Percentiles rank a stretch among this genome's conserved stretches.
Evolutionary conservation across 2,113 vertebrate genomes (phyloP).

Genomic region (Zosterops hypoxanthus): DNA sequence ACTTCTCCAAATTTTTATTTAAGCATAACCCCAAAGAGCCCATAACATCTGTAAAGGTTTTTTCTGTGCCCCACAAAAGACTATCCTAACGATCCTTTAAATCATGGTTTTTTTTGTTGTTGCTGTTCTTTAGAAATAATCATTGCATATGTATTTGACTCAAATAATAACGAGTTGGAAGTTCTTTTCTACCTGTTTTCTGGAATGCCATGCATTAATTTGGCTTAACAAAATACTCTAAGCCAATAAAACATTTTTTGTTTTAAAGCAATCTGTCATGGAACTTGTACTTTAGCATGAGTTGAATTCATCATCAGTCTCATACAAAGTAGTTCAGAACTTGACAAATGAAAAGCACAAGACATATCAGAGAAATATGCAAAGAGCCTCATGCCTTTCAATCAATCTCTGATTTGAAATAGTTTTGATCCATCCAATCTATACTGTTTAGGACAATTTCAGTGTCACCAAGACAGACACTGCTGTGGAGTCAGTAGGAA

Average conservation of each 20-base stretch:
- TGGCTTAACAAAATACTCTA: background rate
- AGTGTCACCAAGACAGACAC: background rate
- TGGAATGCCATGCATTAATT: background rate
- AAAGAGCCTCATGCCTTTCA: background rate
- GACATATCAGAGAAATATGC: background rate
- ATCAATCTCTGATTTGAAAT: background rate
- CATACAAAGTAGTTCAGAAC: background rate
- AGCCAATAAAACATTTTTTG: background rate
- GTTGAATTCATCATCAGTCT: background rate
- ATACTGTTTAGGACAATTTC: background rate
- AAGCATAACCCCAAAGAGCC: constrained; percentile 21
- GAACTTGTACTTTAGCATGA: background rate
- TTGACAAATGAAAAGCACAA: constrained; percentile 1
- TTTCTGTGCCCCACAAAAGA: constrained; percentile 28
- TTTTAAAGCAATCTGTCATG: background rate
- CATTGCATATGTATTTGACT: background rate
- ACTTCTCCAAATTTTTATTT: constrained; percentile 65
- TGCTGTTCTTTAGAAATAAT: background rate
- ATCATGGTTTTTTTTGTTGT: background rate
- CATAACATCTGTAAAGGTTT: constrained; percentile 48
- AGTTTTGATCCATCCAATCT: background rate
- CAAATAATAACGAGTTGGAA: background rate
- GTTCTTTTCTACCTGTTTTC: background rate
- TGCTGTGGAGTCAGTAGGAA: background rate
- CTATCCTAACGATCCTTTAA: constrained; percentile 22